Conservation (phyloP, 2,113 vertebrate genomes). For the Smithornis capensis region DNA sequence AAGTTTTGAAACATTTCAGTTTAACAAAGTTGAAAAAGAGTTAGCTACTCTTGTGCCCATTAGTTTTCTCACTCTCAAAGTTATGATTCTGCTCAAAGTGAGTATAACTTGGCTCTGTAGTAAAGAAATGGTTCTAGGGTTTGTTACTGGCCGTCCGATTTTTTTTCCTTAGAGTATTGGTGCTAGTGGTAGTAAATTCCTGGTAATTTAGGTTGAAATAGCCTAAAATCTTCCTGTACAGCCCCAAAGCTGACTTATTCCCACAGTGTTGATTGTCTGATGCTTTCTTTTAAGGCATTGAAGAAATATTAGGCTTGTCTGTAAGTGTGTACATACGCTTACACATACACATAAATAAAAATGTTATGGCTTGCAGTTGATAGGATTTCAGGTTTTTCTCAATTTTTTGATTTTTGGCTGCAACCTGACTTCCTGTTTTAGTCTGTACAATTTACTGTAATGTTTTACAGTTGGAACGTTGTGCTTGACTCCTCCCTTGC, state of each 20-base stretch:
- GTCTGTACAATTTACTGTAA: not conserved
- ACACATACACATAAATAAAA: not conserved
- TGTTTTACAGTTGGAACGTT: not conserved
- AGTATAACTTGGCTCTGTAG: not conserved
- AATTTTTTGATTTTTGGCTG: not conserved
- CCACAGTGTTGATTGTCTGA: not conserved
- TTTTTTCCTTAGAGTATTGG: not conserved
- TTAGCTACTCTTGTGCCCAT: not conserved
- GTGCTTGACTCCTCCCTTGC: not conserved
- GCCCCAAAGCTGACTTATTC: not conserved
- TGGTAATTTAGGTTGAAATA: not conserved
- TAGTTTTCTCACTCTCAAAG: not conserved
- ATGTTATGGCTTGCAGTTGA: not conserved
- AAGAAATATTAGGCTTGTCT: not conserved
- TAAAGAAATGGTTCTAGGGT: not conserved
- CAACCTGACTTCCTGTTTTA: not conserved
- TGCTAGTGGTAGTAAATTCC: not conserved
- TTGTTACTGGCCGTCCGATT: not conserved
- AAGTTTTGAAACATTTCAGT: not conserved
- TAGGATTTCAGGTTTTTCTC: not conserved
- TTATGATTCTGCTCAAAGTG: not conserved
- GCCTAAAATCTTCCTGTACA: not conserved
- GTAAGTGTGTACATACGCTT: not conserved
- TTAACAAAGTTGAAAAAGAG: not conserved
- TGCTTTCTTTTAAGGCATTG: not conserved